These are phyloP conservation scores for Cantharis flavilabris DNA, from an alignment of 2,888 invertebrate genomes.

Conservation along the genomic window DNA sequence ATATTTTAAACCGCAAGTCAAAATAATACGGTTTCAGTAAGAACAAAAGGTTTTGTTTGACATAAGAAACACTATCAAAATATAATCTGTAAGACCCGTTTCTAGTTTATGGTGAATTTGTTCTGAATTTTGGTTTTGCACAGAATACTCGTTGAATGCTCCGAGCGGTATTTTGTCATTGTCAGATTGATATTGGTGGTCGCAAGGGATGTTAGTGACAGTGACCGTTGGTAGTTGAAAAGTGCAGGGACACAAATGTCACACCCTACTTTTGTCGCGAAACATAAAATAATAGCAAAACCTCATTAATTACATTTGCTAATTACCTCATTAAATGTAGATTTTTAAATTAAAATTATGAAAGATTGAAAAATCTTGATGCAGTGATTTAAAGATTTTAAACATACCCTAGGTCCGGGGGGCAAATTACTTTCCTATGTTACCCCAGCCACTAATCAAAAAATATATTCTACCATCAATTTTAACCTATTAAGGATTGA, in stretches of 20 bases:
- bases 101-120: constrained; percentile 17
- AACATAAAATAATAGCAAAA: constrained; percentile 19
- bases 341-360: not conserved
- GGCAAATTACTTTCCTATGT: not conserved
- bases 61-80: constrained; percentile 17
- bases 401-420: not conserved
- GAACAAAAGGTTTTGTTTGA: constrained; percentile 1
- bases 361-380: not conserved
- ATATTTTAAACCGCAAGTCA: not conserved
- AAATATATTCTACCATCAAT: not conserved
- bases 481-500: not conserved
- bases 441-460: not conserved
- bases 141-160: constrained; percentile 32
- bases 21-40: not conserved
- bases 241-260: constrained; percentile 38
- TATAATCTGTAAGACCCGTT: constrained; percentile 19
- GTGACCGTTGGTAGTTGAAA: constrained; percentile 43
- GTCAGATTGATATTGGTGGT: constrained; percentile 43
- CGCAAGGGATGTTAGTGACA: constrained; percentile 44
- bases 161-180: constrained; percentile 44
- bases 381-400: not conserved
- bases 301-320: not conserved
- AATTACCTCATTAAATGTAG: not conserved
- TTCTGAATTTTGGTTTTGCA: constrained; percentile 7
- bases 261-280: constrained; percentile 14